Percentiles rank a stretch among this genome's conserved stretches.
These are phyloP conservation scores for Heliconius hewitsoni DNA, from an alignment of 1,140 invertebrate species.

Conservation along the genomic window DNA sequence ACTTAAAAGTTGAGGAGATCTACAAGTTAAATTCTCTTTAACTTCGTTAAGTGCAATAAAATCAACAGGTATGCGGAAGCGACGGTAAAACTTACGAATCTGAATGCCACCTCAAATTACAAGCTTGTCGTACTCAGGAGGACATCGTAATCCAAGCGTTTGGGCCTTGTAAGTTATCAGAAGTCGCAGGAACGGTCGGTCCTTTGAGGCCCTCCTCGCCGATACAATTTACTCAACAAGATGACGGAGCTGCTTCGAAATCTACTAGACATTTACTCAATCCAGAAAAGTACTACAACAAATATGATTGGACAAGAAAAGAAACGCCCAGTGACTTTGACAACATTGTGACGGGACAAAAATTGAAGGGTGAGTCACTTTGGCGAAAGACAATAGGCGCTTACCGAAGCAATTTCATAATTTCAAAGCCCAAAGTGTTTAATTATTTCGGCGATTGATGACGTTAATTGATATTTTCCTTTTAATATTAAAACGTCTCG, in stretches of 20 bases:
- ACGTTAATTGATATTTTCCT: constrained; percentile 10
- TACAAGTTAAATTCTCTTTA: constrained; percentile 31
- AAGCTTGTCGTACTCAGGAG: constrained; percentile 90
- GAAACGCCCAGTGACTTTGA: constrained; percentile 84
- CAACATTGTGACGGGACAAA: constrained; percentile 73
- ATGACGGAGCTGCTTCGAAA: constrained; percentile 89
- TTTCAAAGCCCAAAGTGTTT: constrained; percentile 18
- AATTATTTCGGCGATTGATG: constrained; percentile 16
- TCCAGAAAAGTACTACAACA: constrained; percentile 88
- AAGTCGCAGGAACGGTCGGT: constrained; percentile 85
- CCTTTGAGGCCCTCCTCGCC: constrained; percentile 88
- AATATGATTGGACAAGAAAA: constrained; percentile 80
- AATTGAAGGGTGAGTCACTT: constrained; percentile 65
- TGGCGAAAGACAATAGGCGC: constrained; percentile 23
- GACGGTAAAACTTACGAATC: constrained; percentile 90
- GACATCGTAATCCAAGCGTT: constrained; percentile 90
- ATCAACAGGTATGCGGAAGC: constrained; percentile 87
- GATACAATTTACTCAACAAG: constrained; percentile 90
- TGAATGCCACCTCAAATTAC: constrained; percentile 87
- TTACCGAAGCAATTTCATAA: constrained; percentile 28
- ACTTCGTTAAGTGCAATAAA: constrained; percentile 42
- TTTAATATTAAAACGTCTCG: neutral
- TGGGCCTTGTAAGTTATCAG: constrained; percentile 88
- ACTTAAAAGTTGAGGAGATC: constrained; percentile 33
- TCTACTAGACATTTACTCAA: constrained; percentile 89